Conservation (phyloP, 2,113 vertebrate genomes). For the Trematocara marginatum region DNA sequence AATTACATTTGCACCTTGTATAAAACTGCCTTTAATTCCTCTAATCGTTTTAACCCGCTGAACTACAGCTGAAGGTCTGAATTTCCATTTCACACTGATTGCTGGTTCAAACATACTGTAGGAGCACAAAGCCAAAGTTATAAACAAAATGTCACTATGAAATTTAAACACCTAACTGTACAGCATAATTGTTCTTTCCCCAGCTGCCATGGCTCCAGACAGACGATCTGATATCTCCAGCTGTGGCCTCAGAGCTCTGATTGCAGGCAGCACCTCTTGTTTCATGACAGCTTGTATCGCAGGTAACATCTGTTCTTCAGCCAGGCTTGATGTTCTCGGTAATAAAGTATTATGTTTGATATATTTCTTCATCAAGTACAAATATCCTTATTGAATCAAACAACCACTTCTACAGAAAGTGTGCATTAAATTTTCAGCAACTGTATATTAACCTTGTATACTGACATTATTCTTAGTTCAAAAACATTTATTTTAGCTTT, state of each 20-base stretch:
- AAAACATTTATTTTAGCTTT: not conserved
- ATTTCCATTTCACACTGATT: not conserved
- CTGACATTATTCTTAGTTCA: not conserved
- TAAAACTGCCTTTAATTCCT: not conserved
- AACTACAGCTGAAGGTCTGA: not conserved
- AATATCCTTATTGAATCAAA: not conserved
- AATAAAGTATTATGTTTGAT: not conserved
- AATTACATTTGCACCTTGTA: not conserved
- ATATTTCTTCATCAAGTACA: not conserved
- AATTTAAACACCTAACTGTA: not conserved
- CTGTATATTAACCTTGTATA: not conserved
- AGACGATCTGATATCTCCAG: conserved; percentile 75
- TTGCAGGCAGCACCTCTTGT: conserved; percentile 76
- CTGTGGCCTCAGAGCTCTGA: conserved; percentile 76
- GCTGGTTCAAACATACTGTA: not conserved
- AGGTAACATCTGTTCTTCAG: conserved; percentile 64
- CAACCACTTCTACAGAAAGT: not conserved
- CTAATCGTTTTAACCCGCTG: not conserved
- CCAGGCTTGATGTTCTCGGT: not conserved
- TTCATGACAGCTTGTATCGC: conserved; percentile 87
- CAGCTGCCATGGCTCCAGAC: conserved; percentile 78
- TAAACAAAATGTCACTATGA: not conserved
- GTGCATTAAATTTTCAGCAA: not conserved
- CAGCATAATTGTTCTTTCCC: not conserved
- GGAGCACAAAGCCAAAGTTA: not conserved